phyloP scores from a whole-genome alignment of 1,140 invertebrate species.

The Panagrolaimus sp. region DNA sequence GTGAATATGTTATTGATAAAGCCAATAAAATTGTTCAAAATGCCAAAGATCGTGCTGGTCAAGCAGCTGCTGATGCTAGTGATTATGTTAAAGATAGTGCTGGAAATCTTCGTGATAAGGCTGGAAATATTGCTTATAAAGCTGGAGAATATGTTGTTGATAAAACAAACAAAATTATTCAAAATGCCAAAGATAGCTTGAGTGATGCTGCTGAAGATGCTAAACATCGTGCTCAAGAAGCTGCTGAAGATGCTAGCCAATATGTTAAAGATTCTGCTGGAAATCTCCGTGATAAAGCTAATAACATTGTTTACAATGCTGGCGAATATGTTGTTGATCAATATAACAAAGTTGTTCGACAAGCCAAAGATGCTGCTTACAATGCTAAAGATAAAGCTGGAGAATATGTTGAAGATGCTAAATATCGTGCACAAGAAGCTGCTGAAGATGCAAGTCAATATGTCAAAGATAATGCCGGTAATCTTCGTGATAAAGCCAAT shows the following conservation, averaged over 20 bases:
- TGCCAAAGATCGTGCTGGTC: neutral
- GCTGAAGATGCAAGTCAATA: too few species aligned
- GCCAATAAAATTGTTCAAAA: neutral
- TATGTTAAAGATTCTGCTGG: neutral
- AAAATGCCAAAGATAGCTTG: neutral
- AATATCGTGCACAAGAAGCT: too few species aligned
- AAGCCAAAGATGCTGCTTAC: neutral
- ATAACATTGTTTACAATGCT: neutral
- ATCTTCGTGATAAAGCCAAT: too few species aligned
- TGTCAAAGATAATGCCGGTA: too few species aligned
- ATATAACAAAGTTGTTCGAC: neutral
- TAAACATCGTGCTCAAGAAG: neutral
- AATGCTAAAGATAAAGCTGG: neutral
- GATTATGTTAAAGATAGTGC: neutral
- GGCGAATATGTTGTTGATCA: neutral
- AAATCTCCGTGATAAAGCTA: neutral
- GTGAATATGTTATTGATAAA: neutral
- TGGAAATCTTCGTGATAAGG: conserved; percentile 2
- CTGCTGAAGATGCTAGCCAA: neutral
- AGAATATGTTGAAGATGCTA: too few species aligned
- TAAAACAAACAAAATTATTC: neutral
- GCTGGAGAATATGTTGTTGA: neutral
- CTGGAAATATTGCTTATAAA: neutral
- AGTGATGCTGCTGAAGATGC: conserved; percentile 9
- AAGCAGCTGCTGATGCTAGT: neutral